Evolutionary conservation across 1,140 invertebrate genomes (phyloP).

Genomic region (Cydia pomonella): DNA sequence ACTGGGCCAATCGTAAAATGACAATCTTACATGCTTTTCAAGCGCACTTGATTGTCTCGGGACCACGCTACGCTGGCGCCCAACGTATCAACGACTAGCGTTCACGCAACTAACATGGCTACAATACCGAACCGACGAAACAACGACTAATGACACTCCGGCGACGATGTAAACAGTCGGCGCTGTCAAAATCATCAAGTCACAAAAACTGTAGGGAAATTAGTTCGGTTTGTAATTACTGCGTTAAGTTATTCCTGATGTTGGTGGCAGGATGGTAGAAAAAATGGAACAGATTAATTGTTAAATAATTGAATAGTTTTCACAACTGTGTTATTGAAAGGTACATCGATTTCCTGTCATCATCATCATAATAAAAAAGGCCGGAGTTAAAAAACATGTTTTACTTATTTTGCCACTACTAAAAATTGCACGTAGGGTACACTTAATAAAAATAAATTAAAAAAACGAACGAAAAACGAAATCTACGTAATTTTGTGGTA

Average conservation of each 20-base stretch:
- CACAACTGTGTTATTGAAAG: too few relatives aligned
- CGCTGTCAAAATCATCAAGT: slow-evolving; percentile 70
- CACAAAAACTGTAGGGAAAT: slow-evolving; percentile 54
- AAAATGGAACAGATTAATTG: neutral
- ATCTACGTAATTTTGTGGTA: too few relatives aligned
- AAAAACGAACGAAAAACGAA: too few relatives aligned
- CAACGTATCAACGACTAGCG: neutral
- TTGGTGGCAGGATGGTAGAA: neutral
- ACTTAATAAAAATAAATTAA: too few relatives aligned
- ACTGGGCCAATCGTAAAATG: too few relatives aligned
- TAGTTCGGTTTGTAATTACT: slow-evolving; percentile 39
- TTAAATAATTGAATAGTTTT: neutral
- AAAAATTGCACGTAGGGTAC: too few relatives aligned
- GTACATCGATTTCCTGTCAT: too few relatives aligned
- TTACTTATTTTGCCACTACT: too few relatives aligned
- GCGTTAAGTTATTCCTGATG: neutral
- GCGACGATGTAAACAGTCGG: slow-evolving; percentile 74
- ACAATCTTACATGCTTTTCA: too few relatives aligned
- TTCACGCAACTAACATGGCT: neutral
- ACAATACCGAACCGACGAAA: slow-evolving; percentile 15
- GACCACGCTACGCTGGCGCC: neutral
- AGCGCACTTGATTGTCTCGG: too few relatives aligned
- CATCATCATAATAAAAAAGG: too few relatives aligned
- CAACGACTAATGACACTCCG: slow-evolving; percentile 74
- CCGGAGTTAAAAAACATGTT: too few relatives aligned